Percentiles rank a stretch among this genome's conserved stretches.
Evolutionary conservation across 2,888 invertebrate species (phyloP).

Genomic region (Liodrosophila aerea): DNA sequence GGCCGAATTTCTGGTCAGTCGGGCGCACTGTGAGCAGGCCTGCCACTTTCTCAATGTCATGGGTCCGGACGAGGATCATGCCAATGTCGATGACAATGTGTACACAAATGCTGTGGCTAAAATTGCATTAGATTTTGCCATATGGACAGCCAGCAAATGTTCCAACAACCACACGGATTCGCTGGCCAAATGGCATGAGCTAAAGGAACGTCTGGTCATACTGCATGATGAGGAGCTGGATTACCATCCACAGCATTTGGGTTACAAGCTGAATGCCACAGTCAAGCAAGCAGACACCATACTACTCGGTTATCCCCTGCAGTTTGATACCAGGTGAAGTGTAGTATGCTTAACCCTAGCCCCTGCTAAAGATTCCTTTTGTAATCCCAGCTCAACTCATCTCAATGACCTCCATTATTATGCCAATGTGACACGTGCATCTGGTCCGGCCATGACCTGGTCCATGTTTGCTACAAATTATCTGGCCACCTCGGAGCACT

Average conservation of each 20-base stretch:
- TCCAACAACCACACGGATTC: slow-evolving; percentile 21
- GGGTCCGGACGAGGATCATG: slow-evolving; percentile 86
- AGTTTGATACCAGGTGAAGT: slow-evolving; percentile 83
- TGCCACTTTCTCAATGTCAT: slow-evolving; percentile 83
- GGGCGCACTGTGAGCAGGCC: slow-evolving; percentile 83
- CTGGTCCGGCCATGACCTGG: slow-evolving; percentile 87
- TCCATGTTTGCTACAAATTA: slow-evolving; percentile 86
- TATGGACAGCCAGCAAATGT: slow-evolving; percentile 81
- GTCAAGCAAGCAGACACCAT: slow-evolving; percentile 86
- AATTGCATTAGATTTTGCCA: slow-evolving; percentile 84
- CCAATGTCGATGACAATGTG: slow-evolving; percentile 84
- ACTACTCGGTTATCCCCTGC: slow-evolving; percentile 84
- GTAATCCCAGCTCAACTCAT: slow-evolving; percentile 74
- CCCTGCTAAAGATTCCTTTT: no score
- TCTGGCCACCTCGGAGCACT: slow-evolving; percentile 82
- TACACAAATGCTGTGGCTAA: slow-evolving; percentile 86
- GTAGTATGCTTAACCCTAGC: no score
- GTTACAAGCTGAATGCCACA: slow-evolving; percentile 82
- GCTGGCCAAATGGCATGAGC: slow-evolving; percentile 76
- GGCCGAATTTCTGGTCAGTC: slow-evolving; percentile 85
- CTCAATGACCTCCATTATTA: slow-evolving; percentile 84
- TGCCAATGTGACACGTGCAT: slow-evolving; percentile 83
- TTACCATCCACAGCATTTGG: slow-evolving; percentile 85
- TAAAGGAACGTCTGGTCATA: slow-evolving; percentile 84
- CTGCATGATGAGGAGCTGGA: slow-evolving; percentile 83